phyloP scores from a whole-genome alignment of 2,888 invertebrate species.

The Nephrotoma guestfalica region DNA sequence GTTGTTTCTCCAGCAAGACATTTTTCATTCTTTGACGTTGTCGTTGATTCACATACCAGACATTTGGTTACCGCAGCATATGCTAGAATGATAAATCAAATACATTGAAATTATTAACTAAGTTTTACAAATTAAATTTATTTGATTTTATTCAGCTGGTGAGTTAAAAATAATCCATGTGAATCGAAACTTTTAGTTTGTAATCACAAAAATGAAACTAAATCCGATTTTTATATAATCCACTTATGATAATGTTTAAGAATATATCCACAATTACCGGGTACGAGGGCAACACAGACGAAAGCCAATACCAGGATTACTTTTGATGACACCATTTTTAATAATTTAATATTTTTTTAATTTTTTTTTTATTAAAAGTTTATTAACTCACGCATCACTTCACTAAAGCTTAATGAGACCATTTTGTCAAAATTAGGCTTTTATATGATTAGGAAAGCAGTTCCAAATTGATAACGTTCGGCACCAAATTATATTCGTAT shows the following conservation, averaged over 20 bases:
- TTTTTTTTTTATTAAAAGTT: background rate
- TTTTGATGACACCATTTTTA: background rate
- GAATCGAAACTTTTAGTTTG: background rate
- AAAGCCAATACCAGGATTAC: background rate
- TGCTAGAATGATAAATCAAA: background rate
- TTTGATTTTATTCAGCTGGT: too few species aligned
- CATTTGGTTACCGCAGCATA: background rate
- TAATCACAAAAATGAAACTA: background rate
- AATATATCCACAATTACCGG: background rate
- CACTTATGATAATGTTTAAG: background rate
- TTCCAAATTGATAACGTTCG: background rate
- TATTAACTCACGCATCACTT: background rate
- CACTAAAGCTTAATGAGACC: background rate
- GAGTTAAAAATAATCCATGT: background rate
- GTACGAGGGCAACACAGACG: background rate
- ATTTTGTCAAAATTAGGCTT: background rate
- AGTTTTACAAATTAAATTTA: too few species aligned
- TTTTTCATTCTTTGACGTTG: background rate
- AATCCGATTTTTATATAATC: background rate
- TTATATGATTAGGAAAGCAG: background rate
- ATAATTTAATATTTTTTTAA: background rate
- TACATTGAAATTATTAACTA: too few species aligned
- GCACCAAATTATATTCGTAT: background rate
- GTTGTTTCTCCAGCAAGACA: background rate
- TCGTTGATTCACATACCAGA: background rate